phyloP scores from a whole-genome alignment of 2,113 vertebrate genomes.

The Lophochroa leadbeateri region DNA sequence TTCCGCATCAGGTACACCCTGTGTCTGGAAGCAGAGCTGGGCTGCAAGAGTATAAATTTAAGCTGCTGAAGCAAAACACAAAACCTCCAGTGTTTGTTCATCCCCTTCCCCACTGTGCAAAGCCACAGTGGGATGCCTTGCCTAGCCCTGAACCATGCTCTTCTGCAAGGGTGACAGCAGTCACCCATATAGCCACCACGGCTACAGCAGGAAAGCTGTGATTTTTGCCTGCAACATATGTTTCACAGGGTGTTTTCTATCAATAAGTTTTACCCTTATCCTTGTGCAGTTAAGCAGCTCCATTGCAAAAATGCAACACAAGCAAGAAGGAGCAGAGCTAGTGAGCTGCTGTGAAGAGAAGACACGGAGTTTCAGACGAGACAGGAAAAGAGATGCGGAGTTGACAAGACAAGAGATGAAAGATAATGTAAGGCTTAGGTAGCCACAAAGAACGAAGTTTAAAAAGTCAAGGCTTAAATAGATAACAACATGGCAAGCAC shows the following conservation, averaged over 20 bases:
- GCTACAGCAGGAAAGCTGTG: background rate
- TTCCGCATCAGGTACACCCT: background rate
- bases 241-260: background rate
- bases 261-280: background rate
- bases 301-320: background rate
- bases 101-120: rapidly evolving
- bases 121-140: background rate
- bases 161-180: background rate
- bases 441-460: background rate
- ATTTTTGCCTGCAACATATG: background rate
- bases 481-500: background rate
- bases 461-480: background rate
- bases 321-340: background rate
- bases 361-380: background rate
- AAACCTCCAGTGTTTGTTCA: background rate
- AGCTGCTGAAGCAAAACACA: background rate
- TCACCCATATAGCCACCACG: background rate
- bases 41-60: background rate
- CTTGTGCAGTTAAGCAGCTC: background rate
- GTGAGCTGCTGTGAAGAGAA: background rate
- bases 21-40: background rate
- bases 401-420: background rate
- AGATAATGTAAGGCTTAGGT: background rate
- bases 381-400: background rate
- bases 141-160: background rate